Base-by-base conservation (phyloP, 1,140 invertebrate genomes). In the Agraylea sexmaculata region DNA sequence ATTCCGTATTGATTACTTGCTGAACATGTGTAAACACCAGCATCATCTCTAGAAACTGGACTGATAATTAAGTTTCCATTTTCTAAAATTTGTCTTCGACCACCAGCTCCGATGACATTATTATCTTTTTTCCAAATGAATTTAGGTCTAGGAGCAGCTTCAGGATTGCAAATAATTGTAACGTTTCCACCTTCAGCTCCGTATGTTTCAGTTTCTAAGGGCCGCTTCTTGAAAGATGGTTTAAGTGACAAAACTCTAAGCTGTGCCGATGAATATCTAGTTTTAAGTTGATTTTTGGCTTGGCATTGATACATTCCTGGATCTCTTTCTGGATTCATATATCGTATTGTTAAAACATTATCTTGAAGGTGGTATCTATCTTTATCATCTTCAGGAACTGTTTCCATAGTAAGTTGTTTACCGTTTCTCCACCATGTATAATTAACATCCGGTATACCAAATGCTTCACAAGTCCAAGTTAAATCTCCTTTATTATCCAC, bases 251-350 rank as follows among this genome's bases (percentile, higher is more conserved):
- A 68, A 31, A 97, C 84, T 55, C 89, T 66, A 2, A 97, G 63
- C 53, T 97, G 88, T 1, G 80, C 91, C 7, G 89, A 87, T 0
- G 87, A 90, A 59, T 83, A 93, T 19, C 71, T 76, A 0, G 79
- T 78, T 53, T 87, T 91, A 4, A 94, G 66, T 38, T 88, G 80
- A 72, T 97, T 98, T 43, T 66, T 75, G 1, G 91, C 92, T 53
- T 78, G 70, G 60, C 94, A 98, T 53, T 96, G 91, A 61, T 90
- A 97, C 87, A 95, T 94, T n/a, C 83, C 92, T 41, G 82, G 75
- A 67, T 98, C 92, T 51, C 74, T 69, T 44, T 81, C 75, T 39
- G 78, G 71, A 58, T 86, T 74, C 12, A 92, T 59, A 50, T 77
- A 70, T 46, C 74, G 76, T 27, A 95, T 92, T 21, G 77, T 87